Evolutionary conservation across 2,888 invertebrate genomes (phyloP).

Genomic region (Andricus quercusramuli): DNA sequence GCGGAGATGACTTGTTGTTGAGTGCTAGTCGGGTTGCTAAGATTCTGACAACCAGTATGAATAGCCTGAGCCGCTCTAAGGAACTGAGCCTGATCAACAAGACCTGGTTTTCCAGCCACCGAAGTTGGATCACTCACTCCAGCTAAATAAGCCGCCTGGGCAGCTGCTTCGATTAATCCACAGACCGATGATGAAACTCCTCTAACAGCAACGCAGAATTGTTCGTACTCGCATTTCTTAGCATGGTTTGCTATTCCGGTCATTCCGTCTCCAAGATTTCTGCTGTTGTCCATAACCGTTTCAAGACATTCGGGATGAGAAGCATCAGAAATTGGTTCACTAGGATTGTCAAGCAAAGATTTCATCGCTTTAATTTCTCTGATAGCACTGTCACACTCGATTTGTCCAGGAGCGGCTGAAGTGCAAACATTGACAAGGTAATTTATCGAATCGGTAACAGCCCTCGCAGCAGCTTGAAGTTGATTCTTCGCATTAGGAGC

Average conservation of each 20-base stretch:
- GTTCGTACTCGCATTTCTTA: constrained; percentile 90
- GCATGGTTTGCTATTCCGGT: constrained; percentile 96
- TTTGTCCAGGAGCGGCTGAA: constrained; percentile 95
- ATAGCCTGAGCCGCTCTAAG: constrained; percentile 94
- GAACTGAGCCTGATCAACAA: constrained; percentile 93
- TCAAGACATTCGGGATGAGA: constrained; percentile 97
- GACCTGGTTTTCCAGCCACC: constrained; percentile 91
- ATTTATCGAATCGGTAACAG: constrained; percentile 96
- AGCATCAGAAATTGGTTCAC: constrained; percentile 92
- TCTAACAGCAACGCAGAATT: constrained; percentile 91
- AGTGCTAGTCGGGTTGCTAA: constrained; percentile 85
- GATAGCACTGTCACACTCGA: constrained; percentile 97
- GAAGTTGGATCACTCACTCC: constrained; percentile 95
- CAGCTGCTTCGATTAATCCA: constrained; percentile 94
- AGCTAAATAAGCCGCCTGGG: constrained; percentile 96
- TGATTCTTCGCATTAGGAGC: constrained; percentile 95
- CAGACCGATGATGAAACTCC: constrained; percentile 93
- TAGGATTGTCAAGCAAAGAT: constrained; percentile 90
- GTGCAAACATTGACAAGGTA: constrained; percentile 92
- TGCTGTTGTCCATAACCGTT: constrained; percentile 92
- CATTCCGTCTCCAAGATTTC: constrained; percentile 93
- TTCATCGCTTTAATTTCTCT: constrained; percentile 93
- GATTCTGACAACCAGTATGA: constrained; percentile 90
- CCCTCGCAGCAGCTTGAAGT: constrained; percentile 91
- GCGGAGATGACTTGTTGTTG: constrained; percentile 93